A percentile compares a stretch with the other conserved stretches of the same genome.
These are phyloP conservation scores for Steinernema scapterisci DNA, from an alignment of 2,888 invertebrate species.

Conservation along the genomic window DNA sequence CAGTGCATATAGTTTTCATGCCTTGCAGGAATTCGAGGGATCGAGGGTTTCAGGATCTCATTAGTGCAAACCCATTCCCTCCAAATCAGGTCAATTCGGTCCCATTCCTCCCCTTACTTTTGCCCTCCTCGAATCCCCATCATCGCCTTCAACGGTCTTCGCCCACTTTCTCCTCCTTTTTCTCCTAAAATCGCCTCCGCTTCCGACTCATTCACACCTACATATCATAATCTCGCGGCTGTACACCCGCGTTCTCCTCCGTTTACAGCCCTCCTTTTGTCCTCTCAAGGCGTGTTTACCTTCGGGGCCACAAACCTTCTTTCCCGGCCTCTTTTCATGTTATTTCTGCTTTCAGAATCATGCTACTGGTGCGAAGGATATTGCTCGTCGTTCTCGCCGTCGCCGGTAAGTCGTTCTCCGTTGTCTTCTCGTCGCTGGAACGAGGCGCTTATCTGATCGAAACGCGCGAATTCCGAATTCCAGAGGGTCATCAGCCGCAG, in stretches of 20 bases:
- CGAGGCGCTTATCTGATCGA: slow-evolving; percentile 22
- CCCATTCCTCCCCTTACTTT: neutral
- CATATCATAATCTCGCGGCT: no score
- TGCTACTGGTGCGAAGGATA: slow-evolving; percentile 30
- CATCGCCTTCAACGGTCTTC: no score
- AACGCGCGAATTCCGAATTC: slow-evolving; percentile 1
- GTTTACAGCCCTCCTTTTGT: neutral
- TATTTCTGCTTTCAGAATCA: neutral
- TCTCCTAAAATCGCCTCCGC: neutral
- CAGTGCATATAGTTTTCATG: no score
- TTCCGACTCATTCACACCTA: no score
- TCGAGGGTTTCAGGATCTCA: no score
- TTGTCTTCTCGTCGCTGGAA: neutral
- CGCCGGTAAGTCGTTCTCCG: slow-evolving; percentile 3
- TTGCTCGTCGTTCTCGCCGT: slow-evolving; percentile 3
- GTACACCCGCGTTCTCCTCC: neutral
- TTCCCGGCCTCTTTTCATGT: neutral
- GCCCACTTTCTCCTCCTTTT: neutral
- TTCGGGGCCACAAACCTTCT: neutral
- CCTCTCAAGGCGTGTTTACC: neutral
- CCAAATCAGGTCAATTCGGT: neutral
- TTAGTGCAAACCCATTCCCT: neutral
- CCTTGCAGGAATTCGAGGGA: no score
- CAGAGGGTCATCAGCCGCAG: neutral
- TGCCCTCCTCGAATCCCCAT: neutral